Evolutionary conservation across 1,140 invertebrate species (phyloP).

Genomic region (Chlorops oryzae): DNA sequence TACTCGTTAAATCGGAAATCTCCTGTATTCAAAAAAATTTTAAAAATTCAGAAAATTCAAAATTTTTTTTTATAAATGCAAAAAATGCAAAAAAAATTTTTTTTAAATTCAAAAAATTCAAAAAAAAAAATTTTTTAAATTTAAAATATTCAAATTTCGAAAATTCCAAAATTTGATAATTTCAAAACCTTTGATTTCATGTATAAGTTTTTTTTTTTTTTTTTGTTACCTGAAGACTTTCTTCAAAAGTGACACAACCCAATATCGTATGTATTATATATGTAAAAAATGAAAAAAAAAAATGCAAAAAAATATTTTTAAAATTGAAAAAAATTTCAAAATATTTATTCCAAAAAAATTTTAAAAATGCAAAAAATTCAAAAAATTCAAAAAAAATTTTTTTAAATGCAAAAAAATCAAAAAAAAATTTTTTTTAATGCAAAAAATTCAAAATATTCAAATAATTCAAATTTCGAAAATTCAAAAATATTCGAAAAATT

Average conservation of each 20-base stretch:
- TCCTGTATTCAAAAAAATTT: too few relatives aligned
- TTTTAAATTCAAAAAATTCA: not conserved
- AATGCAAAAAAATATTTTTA: not conserved
- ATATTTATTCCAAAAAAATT: not conserved
- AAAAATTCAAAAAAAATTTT: not conserved
- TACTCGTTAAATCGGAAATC: too few relatives aligned
- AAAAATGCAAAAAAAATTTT: not conserved
- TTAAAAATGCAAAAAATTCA: not conserved
- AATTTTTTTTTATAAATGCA: not conserved
- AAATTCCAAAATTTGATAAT: not conserved
- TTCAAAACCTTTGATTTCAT: not conserved
- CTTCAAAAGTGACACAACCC: conserved; percentile 14
- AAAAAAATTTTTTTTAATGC: too few relatives aligned
- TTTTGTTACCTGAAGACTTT: conserved; percentile 9
- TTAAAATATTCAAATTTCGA: not conserved
- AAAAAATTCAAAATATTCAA: not conserved
- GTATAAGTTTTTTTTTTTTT: too few relatives aligned
- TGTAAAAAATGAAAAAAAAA: conserved; percentile 5
- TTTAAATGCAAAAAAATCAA: too few relatives aligned
- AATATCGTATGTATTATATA: too few relatives aligned
- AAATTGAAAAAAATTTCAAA: not conserved
- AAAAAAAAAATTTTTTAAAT: not conserved
- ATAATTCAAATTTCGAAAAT: too few relatives aligned
- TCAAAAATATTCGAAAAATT: too few relatives aligned
- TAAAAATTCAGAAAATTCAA: not conserved